Evolutionary conservation across 1,140 invertebrate species (phyloP).

Genomic region (Pachypsylla venusta): DNA sequence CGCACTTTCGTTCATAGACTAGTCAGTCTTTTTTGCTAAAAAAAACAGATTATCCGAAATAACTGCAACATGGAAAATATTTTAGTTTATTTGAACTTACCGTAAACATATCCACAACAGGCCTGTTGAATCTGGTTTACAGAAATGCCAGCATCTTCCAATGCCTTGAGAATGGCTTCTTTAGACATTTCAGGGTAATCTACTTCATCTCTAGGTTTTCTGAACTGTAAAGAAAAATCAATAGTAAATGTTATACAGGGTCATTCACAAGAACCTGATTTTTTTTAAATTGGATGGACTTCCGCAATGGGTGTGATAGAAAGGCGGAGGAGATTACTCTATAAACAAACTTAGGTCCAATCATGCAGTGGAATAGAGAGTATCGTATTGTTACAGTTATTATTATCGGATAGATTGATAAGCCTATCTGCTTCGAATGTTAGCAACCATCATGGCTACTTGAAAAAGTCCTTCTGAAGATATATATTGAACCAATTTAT

Average conservation of each 20-base stretch:
- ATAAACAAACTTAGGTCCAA: not conserved
- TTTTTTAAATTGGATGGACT: slow-evolving; percentile 2
- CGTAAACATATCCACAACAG: slow-evolving; percentile 87
- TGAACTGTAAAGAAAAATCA: slow-evolving; percentile 41
- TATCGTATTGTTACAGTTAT: not conserved
- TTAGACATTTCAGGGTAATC: slow-evolving; percentile 93
- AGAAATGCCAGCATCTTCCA: slow-evolving; percentile 69
- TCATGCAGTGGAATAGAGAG: not conserved
- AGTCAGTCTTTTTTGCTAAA: no score
- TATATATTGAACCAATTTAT: no score
- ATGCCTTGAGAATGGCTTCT: slow-evolving; percentile 78
- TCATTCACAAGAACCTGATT: not conserved
- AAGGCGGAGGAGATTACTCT: not conserved
- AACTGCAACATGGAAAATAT: no score
- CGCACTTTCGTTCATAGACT: no score
- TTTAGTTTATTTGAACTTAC: no score
- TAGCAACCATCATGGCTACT: no score
- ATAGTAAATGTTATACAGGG: not conserved
- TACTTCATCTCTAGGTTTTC: slow-evolving; percentile 68
- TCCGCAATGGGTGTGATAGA: not conserved
- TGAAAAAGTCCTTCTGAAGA: no score
- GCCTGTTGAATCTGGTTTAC: slow-evolving; percentile 76
- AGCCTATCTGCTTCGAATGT: no score
- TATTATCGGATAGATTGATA: not conserved
- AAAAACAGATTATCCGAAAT: no score